Evolutionary conservation across 2,113 vertebrate species (phyloP).

Genomic region (Australoheros scitulus): DNA sequence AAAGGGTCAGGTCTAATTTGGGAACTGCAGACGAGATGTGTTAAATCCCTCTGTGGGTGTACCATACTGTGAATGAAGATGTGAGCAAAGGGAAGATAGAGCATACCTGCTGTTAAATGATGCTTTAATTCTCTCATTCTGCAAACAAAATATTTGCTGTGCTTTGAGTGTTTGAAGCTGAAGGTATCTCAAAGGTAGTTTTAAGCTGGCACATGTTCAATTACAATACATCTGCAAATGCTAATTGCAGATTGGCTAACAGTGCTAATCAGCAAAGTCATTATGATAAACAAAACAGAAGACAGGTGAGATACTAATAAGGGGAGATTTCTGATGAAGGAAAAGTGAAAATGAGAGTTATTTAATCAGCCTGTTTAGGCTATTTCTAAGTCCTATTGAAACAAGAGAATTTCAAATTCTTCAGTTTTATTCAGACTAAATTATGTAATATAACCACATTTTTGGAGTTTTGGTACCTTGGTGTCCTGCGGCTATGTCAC

Average conservation of each 20-base stretch:
- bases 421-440: neutral
- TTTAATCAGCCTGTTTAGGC: neutral
- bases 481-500: neutral
- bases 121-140: constrained; percentile 22
- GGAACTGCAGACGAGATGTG: neutral
- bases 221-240: constrained; percentile 49
- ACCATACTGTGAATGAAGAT: neutral
- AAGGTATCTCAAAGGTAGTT: constrained; percentile 39
- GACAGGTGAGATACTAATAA: constrained; percentile 19
- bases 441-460: neutral
- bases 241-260: constrained; percentile 55
- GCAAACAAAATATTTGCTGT: constrained; percentile 1
- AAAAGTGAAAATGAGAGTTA: neutral
- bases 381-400: neutral
- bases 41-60: neutral
- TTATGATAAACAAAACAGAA: constrained; percentile 54
- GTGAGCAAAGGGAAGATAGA: neutral
- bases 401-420: fast-evolving
- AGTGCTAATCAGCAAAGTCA: constrained; percentile 36
- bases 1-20: neutral
- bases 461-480: neutral
- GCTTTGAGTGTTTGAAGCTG: constrained; percentile 4
- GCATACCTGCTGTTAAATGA: constrained; percentile 7
- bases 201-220: constrained; percentile 40
- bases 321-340: neutral